These are phyloP conservation scores for Microctonus brassicae DNA, from an alignment of 2,888 invertebrate species.

Conservation along the genomic window DNA sequence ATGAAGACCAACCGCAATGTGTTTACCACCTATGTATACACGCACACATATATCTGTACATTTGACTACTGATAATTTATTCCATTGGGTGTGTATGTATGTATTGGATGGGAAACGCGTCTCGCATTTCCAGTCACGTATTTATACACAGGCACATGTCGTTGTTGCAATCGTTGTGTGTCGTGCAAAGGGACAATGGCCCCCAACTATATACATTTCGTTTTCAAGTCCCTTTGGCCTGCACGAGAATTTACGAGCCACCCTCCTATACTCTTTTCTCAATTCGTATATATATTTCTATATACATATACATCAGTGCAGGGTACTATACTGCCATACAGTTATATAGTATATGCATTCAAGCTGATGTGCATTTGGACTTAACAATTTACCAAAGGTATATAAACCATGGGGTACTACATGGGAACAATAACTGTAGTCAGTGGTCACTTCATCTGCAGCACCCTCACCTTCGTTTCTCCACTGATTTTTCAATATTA, in stretches of 20 bases:
- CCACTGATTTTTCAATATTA: background rate
- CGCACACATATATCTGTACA: background rate
- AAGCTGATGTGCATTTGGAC: constrained; percentile 3
- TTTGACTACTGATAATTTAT: constrained; percentile 26
- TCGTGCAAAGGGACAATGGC: constrained; percentile 35
- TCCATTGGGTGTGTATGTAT: constrained; percentile 1
- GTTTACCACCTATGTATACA: background rate
- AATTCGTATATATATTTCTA: background rate
- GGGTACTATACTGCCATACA: too few species aligned
- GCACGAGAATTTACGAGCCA: constrained; percentile 32
- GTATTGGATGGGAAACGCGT: constrained; percentile 32
- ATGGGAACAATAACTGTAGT: background rate
- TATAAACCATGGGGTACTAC: constrained; percentile 10
- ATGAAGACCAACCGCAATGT: background rate
- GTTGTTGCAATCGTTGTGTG: constrained; percentile 24
- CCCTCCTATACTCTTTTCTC: constrained; percentile 6
- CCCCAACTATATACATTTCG: constrained; percentile 22
- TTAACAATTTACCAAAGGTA: background rate
- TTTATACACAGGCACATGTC: constrained; percentile 23
- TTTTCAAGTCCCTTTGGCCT: constrained; percentile 31
- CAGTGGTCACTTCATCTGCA: too few species aligned
- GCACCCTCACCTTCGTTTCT: background rate
- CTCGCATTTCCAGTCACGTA: constrained; percentile 34
- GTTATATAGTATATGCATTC: too few species aligned
- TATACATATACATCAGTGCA: too few species aligned